These are phyloP conservation scores for Haliclystus octoradiatus DNA, from an alignment of 30 jellyfish, hydroid and myxozoan genomes.

Conservation along the genomic window DNA sequence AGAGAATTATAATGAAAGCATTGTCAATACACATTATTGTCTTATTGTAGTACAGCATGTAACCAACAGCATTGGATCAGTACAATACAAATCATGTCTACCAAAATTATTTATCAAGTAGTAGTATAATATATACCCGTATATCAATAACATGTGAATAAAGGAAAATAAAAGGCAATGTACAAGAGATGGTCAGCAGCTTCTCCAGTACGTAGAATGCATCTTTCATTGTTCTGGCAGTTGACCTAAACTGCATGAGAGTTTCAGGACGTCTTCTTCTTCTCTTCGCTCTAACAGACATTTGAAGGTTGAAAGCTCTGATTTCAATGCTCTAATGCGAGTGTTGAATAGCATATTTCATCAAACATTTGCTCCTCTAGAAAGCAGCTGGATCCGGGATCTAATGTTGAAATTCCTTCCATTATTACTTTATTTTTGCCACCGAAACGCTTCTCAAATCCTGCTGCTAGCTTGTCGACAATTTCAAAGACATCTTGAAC, in stretches of 20 bases:
- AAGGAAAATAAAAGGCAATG: no score
- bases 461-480: slow-evolving; percentile 15
- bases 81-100: no score
- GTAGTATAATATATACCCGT: no score
- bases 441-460: slow-evolving; percentile 11
- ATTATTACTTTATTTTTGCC: slow-evolving; percentile 9
- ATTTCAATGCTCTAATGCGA: neutral
- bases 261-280: slow-evolving; percentile 8
- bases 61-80: no score
- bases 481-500: slow-evolving; percentile 9
- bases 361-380: slow-evolving; percentile 3
- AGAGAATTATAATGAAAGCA: no score
- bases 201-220: neutral
- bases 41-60: no score
- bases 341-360: slow-evolving; percentile 9
- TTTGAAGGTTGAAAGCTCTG: slow-evolving; percentile 14
- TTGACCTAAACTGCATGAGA: slow-evolving; percentile 1
- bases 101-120: no score
- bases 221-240: neutral
- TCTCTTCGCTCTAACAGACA: slow-evolving; percentile 7
- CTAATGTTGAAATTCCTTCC: slow-evolving; percentile 27
- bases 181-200: slow-evolving; percentile 8
- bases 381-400: slow-evolving; percentile 17
- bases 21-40: no score
- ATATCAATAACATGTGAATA: no score